These are phyloP conservation scores for Galendromus occidentalis DNA, from an alignment of 1,140 invertebrate species.

Conservation along the genomic window DNA sequence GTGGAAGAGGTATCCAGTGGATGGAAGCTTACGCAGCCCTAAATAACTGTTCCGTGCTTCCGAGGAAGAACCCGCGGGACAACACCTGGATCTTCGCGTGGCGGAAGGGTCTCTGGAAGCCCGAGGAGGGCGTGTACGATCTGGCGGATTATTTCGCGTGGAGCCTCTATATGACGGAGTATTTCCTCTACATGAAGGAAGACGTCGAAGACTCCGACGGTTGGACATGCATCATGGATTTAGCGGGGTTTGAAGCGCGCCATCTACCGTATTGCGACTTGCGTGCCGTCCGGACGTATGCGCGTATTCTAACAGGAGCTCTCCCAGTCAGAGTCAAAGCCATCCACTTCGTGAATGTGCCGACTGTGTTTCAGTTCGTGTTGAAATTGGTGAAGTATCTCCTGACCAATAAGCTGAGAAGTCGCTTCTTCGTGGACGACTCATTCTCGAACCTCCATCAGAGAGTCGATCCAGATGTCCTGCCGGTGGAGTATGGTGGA, in stretches of 20 bases:
- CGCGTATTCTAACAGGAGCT: neutral
- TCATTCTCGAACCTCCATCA: neutral
- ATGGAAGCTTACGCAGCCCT: neutral
- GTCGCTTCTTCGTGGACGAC: slow-evolving; percentile 5
- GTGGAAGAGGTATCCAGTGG: neutral
- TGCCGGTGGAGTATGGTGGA: neutral
- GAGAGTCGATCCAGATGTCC: neutral
- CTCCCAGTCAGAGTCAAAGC: neutral
- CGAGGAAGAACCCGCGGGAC: neutral
- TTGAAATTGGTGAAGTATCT: neutral
- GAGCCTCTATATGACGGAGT: neutral
- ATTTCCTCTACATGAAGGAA: neutral
- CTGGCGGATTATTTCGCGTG: neutral
- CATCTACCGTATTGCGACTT: neutral
- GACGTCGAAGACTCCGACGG: neutral
- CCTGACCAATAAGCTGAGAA: neutral
- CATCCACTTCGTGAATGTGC: neutral
- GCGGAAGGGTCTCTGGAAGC: neutral
- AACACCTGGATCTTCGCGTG: neutral
- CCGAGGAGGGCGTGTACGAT: neutral
- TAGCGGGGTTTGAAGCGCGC: neutral
- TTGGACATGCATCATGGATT: neutral
- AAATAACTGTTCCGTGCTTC: neutral
- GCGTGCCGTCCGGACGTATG: neutral
- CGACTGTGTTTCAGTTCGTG: neutral